Evolutionary conservation across 2,113 vertebrate genomes (phyloP).

Genomic region (Columba janthina): DNA sequence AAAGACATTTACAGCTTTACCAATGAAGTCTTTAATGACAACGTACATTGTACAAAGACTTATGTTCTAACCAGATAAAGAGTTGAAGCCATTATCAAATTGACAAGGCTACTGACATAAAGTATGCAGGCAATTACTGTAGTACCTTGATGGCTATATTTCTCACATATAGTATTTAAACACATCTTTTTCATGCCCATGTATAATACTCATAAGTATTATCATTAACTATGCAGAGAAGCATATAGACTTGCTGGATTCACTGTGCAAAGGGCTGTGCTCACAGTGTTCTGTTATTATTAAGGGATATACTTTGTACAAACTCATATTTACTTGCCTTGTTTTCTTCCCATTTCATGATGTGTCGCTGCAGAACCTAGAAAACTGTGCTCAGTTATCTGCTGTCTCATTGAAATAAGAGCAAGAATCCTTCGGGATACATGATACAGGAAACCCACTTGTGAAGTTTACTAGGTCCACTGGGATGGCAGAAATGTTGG

Average conservation of each 20-base stretch:
- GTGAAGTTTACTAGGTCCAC: background rate
- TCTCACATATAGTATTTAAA: background rate
- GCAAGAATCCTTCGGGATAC: background rate
- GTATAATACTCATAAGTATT: background rate
- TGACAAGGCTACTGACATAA: background rate
- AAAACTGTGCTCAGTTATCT: background rate
- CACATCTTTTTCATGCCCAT: background rate
- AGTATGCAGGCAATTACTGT: background rate
- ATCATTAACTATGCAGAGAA: background rate
- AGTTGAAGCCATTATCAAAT: background rate
- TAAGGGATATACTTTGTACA: background rate
- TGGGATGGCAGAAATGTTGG: background rate
- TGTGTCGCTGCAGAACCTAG: background rate
- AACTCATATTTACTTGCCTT: background rate
- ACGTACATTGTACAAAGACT: background rate
- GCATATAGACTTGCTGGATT: background rate
- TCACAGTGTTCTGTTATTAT: background rate
- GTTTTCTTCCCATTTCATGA: background rate
- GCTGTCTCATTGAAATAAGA: background rate
- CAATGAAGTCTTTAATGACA: background rate
- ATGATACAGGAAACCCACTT: background rate
- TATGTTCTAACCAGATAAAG: background rate
- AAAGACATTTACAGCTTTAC: background rate
- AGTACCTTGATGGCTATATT: background rate
- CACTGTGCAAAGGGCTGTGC: background rate